These are phyloP conservation scores for Ardeotis arabs DNA, from an alignment of 2,113 vertebrate genomes.

Conservation along the genomic window DNA sequence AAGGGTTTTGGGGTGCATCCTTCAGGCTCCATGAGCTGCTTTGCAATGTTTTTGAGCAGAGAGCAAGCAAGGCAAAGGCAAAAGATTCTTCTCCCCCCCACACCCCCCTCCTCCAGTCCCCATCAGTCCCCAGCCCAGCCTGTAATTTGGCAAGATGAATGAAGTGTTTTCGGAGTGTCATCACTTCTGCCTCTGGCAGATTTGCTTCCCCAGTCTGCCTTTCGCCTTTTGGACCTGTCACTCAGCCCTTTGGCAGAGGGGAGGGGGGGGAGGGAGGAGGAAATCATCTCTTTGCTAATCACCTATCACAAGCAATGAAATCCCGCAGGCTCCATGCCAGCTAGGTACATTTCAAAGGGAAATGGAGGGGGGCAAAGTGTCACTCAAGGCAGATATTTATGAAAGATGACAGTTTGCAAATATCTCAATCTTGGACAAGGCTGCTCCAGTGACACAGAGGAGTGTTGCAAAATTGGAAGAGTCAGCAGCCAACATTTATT, in stretches of 20 bases:
- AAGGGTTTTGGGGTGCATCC: neutral
- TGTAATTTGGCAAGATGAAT: constrained; percentile 71
- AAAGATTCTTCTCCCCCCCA: neutral
- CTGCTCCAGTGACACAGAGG: constrained; percentile 86
- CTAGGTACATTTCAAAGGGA: constrained; percentile 79
- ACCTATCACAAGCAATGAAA: constrained; percentile 80
- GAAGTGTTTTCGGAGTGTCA: constrained; percentile 64
- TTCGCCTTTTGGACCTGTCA: constrained; percentile 72
- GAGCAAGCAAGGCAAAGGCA: constrained; percentile 1
- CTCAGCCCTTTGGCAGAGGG: constrained; percentile 67
- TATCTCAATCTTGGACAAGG: constrained; percentile 96
- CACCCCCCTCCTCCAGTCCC: neutral
- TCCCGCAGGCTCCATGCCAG: constrained; percentile 71
- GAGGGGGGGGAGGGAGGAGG: constrained; percentile 39
- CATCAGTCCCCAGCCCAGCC: constrained; percentile 59
- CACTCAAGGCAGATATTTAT: constrained; percentile 93
- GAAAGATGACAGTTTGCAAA: constrained; percentile 99
- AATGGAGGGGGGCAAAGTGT: constrained; percentile 72
- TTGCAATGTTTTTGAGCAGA: neutral
- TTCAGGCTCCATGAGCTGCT: neutral
- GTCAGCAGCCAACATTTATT: constrained; percentile 95
- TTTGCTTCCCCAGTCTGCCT: constrained; percentile 70
- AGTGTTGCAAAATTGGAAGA: constrained; percentile 89
- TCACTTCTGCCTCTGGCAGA: constrained; percentile 67
- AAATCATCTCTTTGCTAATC: constrained; percentile 78